These are phyloP conservation scores for Phaenicophaeus curvirostris DNA, from an alignment of 2,797 vertebrate species.

Conservation along the genomic window DNA sequence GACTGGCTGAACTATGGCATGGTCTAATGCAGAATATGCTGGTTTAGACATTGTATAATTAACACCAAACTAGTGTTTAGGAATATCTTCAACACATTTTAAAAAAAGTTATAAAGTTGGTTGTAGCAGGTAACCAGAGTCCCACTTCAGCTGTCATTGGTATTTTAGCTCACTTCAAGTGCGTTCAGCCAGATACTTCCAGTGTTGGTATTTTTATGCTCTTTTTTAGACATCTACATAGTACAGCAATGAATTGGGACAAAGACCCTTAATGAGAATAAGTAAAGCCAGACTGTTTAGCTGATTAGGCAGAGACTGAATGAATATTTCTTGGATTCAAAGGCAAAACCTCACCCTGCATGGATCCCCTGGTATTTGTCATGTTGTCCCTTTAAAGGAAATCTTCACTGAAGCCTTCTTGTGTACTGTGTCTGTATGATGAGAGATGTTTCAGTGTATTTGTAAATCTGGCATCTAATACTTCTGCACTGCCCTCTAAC, in stretches of 20 bases:
- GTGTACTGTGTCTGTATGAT: background rate
- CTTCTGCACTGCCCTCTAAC: background rate
- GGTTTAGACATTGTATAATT: background rate
- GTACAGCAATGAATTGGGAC: background rate
- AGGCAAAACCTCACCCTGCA: background rate
- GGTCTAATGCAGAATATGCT: background rate
- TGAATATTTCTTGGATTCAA: background rate
- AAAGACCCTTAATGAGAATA: background rate
- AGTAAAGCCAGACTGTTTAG: background rate
- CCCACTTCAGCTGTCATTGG: background rate
- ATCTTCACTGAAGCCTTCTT: background rate
- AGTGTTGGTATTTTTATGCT: background rate
- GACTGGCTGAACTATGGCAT: background rate
- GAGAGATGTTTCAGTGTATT: background rate
- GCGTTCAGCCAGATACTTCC: background rate
- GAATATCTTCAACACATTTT: background rate
- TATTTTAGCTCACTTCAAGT: background rate
- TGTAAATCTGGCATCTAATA: background rate
- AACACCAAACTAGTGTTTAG: background rate
- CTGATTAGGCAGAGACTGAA: background rate
- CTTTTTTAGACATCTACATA: background rate
- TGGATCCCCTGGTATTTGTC: background rate
- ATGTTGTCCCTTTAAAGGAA: background rate
- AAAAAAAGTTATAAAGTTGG: background rate
- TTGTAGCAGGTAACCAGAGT: background rate